Conservation (phyloP, 2,797 vertebrate species). For the Sebastes oblongus region DNA sequence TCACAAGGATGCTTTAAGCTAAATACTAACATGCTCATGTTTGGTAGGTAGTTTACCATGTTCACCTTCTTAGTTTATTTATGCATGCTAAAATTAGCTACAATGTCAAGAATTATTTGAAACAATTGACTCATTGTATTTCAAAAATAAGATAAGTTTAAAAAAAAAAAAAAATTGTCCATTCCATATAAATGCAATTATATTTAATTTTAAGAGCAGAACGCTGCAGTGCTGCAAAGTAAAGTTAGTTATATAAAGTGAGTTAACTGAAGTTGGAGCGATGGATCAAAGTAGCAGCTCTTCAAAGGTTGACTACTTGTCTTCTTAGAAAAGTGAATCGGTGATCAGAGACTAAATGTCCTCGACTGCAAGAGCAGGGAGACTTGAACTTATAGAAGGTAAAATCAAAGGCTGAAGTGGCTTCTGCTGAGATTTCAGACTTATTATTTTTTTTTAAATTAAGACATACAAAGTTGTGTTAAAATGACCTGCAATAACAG, state of each 20-base stretch:
- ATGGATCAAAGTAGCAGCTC: conserved; percentile 32
- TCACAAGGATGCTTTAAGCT: neutral
- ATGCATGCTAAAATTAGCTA: neutral
- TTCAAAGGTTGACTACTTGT: conserved; percentile 36
- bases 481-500: neutral
- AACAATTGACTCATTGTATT: neutral
- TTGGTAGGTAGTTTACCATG: neutral
- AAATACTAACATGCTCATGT: neutral
- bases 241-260: conserved; percentile 14
- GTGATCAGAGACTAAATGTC: conserved; percentile 42
- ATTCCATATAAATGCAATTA: neutral
- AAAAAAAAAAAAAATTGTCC: neutral
- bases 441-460: conserved; percentile 7
- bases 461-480: neutral
- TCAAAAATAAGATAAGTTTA: neutral
- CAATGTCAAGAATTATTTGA: neutral
- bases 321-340: conserved; percentile 10
- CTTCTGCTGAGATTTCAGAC: neutral
- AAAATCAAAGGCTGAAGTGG: conserved; percentile 29
- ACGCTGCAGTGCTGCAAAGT: neutral
- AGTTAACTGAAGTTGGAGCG: neutral
- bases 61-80: neutral
- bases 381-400: conserved; percentile 4
- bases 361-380: conserved; percentile 3
- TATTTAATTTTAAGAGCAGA: neutral